Base-by-base conservation (phyloP, 2,888 invertebrate species). In the Sphecodes monilicornis region DNA sequence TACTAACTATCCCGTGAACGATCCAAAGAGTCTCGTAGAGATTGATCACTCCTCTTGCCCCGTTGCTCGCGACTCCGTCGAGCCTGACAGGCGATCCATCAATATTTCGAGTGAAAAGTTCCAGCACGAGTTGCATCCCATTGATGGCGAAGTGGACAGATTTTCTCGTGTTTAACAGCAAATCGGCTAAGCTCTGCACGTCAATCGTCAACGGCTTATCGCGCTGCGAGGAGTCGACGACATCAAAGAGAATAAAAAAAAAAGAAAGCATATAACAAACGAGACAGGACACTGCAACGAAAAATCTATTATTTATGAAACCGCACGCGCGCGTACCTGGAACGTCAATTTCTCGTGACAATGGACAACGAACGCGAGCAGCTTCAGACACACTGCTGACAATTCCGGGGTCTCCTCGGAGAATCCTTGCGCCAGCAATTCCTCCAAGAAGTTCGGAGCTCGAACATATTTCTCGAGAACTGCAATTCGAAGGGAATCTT, bases 341-440 rank as follows among this genome's bases (percentile, higher is more conserved):
- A 86, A 10, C 41, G 74, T 68, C 26, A 80, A 84, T 69, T 66
- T 57, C 16, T 64, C 66, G 54, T 90, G 89, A 39, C 78, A 77
- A 26, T 57, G 80, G n/a, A 91, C 69, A n/a, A 91, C 84, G 64
- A 83, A 84, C 10, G 86, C 76, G 18, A 91, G 85, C 4, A 91
- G 80, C 46, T 87, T 82, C 68, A 89, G 76, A 26, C 85, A 89
- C 1, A 72, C 84, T 1, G 86, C 84, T 18, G 90, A 84, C 10
- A 91, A 68, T 41, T 87, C 79, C 3, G 85, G 74, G 4, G 86
- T 82, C 6, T 87, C 71, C n/a, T 77, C 46, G 0, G 85, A 82
- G 73, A 91, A 90, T 32, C 84, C 90, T 26, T 84, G 77, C 10
- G 11, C 43, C 26, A 76, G 71, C 50, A 91, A 41, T 39, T 83